Evolutionary conservation across 92 coral and sea anemone genomes (phyloP), one percentile per base, ranked within the genome.

Genomic region (Phymanthus crucifer): DNA sequence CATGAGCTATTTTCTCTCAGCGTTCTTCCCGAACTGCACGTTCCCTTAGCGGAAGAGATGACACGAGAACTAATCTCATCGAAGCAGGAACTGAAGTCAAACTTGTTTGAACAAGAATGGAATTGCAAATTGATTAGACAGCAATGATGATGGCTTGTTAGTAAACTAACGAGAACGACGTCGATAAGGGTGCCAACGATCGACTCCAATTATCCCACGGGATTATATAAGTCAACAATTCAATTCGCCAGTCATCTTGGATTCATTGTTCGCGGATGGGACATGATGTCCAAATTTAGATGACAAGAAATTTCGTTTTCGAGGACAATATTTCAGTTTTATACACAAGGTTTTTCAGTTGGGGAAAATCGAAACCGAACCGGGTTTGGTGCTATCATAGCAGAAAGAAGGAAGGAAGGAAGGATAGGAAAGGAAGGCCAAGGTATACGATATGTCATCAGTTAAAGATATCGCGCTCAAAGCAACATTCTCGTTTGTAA

Each of bases 401-500:
- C 19, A 19, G 1, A 50, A 50, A 21, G 58, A 50, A 50, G 19
- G 7, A 38, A 38, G 45, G 10, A 38, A 11, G 45, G 45, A 38
- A 38, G 45, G 1, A 38, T 5, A 43, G 48, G n/a, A n/a, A 43
- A 43, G 48, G 1, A 43, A 54, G n/a, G n/a, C n/a, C n/a, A n/a
- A n/a, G n/a, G n/a, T n/a, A 54, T 2, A 19, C 3, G 64, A 54
- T 24, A 54, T 54, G 64, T 6, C n/a, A 1, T 54, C 64, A 10
- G 27, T 1, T 11, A 11, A 54, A 14, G 64, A 85, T 21, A 74
- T 80, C 78, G 89, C 86, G 11, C 40, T 85, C 21, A 64, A 52
- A 32, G 57, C 61, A 45, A 66, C 78, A 1, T 86, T 86, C 73
- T 75, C 90, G 17, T 35, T 77, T 9, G 64, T 82, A 38, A 58